Conservation (phyloP, 35 echinoderm and acorn worm species). For the Ophioderma brevispina region DNA sequence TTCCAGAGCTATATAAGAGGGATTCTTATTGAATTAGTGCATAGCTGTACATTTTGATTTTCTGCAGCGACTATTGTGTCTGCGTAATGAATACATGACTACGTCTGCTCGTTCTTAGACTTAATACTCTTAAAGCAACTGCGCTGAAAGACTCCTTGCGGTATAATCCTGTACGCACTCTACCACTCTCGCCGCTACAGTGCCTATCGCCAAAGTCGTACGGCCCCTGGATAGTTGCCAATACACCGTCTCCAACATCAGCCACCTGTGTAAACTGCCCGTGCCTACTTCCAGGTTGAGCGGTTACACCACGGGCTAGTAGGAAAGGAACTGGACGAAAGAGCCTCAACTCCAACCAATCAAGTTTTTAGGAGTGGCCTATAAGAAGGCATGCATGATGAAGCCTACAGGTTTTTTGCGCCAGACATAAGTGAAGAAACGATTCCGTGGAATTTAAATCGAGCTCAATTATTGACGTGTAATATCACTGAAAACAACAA, state of each 20-base stretch:
- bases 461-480: not conserved
- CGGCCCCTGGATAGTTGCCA: not conserved
- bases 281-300: not conserved
- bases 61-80: not conserved
- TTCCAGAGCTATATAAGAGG: not conserved
- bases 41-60: not conserved
- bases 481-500: not conserved
- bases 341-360: not conserved
- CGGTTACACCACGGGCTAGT: not conserved
- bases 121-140: not conserved
- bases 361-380: not conserved
- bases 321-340: not conserved
- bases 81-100: not conserved
- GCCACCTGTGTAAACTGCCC: not conserved
- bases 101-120: not conserved
- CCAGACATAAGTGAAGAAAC: not conserved
- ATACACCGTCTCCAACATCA: not conserved
- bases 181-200: not conserved
- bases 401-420: not conserved
- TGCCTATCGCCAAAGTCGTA: not conserved
- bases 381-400: not conserved
- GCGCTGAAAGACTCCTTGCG: not conserved
- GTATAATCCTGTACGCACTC: constrained; percentile 3
- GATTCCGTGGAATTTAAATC: not conserved
- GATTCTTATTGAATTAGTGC: not conserved